Base-by-base conservation (phyloP, 2,888 invertebrate genomes). In the Agriopis aurantiaria region DNA sequence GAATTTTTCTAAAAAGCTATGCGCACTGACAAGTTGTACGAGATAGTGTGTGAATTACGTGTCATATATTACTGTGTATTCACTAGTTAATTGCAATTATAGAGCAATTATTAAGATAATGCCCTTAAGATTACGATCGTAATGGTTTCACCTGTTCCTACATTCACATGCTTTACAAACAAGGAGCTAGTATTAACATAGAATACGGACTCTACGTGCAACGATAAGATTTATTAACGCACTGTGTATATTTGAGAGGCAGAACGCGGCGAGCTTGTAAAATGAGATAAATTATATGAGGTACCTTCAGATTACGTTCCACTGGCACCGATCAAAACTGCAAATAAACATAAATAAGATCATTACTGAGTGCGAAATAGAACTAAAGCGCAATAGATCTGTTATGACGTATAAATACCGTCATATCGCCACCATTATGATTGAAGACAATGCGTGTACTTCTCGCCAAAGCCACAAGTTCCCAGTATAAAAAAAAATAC, bases 121-220 rank as follows among this genome's bases (percentile, higher is more conserved):
- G 51, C 59, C 57, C 65, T 57, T 84, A 79, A 84, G 86, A 65
- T 85, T 84, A 80, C 72, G 75, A 83, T 85, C 84, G 76, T 86
- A 86, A 90, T 89, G 84, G 84, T 83, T 85, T 81, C 73, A 78
- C 76, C 73, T 83, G 82, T 82, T 80, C 82, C 84, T 82, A 64
- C 68, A 70, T 84, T 83, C 82, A 81, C 78, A 81, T 80, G 79
- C 79, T 74, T 77, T 73, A 77, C 68, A 70, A 71, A 67, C 64
- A 59, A 45, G 56, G 57, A 69, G 58, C 68, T 46, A 62, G 49
- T 51, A 68, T 74, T 74, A 75, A 76, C 69, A 73, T 72, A 64
- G 53, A 70, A 71, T 59, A 66, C 66, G 48, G 61, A 67, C 66
- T 58, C 49, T 61, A 53, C 66, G 60, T 62, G 68, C 68, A 65